phyloP scores from a whole-genome alignment of 2,113 vertebrate species.

The Anhinga rufa region DNA sequence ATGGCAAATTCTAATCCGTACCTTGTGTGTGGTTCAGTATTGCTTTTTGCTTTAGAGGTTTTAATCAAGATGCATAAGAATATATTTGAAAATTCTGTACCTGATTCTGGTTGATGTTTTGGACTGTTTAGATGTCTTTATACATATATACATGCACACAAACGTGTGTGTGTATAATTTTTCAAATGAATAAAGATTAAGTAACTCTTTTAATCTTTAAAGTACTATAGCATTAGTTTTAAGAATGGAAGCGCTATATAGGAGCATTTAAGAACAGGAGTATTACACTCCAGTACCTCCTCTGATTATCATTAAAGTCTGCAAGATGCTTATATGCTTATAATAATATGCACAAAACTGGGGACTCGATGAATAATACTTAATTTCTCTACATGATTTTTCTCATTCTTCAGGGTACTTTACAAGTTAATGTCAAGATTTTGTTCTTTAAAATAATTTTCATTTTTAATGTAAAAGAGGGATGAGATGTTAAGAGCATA shows the following conservation, averaged over 20 bases:
- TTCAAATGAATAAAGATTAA: background rate
- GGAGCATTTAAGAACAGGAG: background rate
- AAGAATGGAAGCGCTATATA: background rate
- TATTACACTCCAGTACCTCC: background rate
- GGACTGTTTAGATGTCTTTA: background rate
- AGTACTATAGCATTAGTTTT: background rate
- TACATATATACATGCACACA: background rate
- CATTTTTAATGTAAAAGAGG: background rate
- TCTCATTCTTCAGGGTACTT: background rate
- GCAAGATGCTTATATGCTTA: background rate
- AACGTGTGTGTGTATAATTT: accelerated
- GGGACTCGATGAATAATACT: background rate
- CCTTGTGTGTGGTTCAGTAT: background rate
- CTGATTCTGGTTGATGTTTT: background rate
- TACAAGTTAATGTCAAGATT: background rate
- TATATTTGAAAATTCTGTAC: background rate
- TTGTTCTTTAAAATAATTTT: background rate
- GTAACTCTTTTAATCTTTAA: background rate
- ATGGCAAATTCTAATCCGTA: background rate
- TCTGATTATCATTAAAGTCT: background rate
- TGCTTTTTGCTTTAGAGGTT: background rate
- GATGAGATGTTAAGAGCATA: background rate
- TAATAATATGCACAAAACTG: background rate
- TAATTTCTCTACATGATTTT: background rate
- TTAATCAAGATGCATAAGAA: background rate